Percentiles rank a stretch among this genome's conserved stretches.
These are phyloP conservation scores for Ptychadena robeensis DNA, from an alignment of 2,797 vertebrate species.

Conservation along the genomic window DNA sequence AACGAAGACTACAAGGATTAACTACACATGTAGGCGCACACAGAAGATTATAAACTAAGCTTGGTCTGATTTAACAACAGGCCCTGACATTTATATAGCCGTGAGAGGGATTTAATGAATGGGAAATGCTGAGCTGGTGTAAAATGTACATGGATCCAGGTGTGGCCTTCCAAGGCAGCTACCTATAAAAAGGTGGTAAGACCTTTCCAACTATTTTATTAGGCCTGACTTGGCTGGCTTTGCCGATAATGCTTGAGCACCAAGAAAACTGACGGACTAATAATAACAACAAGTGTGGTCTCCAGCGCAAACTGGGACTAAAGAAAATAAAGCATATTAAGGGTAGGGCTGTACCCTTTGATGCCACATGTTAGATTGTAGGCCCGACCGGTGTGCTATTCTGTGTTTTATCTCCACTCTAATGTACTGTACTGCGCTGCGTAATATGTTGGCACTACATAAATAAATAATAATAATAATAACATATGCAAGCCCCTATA, in stretches of 20 bases:
- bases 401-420: too few species aligned
- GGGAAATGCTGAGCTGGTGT: background rate
- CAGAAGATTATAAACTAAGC: background rate
- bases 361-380: too few species aligned
- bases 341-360: too few species aligned
- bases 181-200: background rate
- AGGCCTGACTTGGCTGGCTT: background rate
- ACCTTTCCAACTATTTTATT: background rate
- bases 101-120: background rate
- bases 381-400: too few species aligned
- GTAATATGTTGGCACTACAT: too few species aligned
- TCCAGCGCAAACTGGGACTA: too few species aligned
- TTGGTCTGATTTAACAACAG: background rate
- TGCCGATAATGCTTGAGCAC: background rate
- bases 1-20: constrained; percentile 23
- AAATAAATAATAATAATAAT: too few species aligned
- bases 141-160: background rate
- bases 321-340: too few species aligned
- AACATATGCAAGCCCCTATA: too few species aligned
- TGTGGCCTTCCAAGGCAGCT: background rate
- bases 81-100: constrained; percentile 2
- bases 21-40: background rate
- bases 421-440: too few species aligned
- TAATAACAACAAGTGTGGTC: background rate
- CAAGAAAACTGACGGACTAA: background rate